phyloP scores from a whole-genome alignment of 2,888 invertebrate genomes.

The Paralinhomoeus sp. region DNA sequence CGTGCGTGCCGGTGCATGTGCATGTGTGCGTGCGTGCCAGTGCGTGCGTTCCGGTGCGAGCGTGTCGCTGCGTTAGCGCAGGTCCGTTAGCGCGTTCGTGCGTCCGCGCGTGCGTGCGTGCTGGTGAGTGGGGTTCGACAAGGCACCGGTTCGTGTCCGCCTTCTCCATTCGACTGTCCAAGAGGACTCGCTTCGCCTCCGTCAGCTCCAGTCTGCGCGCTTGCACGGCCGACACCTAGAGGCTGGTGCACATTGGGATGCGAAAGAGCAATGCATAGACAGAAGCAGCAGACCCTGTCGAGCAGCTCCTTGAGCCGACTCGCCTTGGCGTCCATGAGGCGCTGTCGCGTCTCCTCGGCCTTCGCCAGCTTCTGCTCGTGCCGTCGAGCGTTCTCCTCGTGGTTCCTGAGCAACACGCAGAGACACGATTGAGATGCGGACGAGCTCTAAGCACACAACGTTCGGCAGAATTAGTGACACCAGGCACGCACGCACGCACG shows the following conservation, averaged over 20 bases:
- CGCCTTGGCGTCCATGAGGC: conserved; percentile 57
- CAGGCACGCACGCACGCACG: too few relatives aligned
- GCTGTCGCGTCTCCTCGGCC: conserved; percentile 61
- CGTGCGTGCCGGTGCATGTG: too few relatives aligned
- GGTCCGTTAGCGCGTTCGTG: too few relatives aligned
- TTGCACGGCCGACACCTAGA: conserved; percentile 38
- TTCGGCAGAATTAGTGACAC: too few relatives aligned
- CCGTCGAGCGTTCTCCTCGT: conserved; percentile 40
- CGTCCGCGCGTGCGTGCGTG: too few relatives aligned
- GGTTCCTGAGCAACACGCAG: conserved; percentile 23
- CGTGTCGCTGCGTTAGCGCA: too few relatives aligned
- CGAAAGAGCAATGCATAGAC: not conserved
- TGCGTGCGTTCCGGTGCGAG: too few relatives aligned
- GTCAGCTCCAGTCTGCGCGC: conserved; percentile 61
- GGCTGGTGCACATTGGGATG: not conserved
- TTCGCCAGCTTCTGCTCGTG: conserved; percentile 74
- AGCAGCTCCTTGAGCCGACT: conserved; percentile 59
- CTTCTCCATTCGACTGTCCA: conserved; percentile 35
- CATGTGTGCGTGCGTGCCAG: too few relatives aligned
- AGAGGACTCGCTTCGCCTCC: conserved; percentile 39
- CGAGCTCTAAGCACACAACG: too few relatives aligned
- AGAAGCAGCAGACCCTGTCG: conserved; percentile 45
- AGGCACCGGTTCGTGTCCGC: conserved; percentile 59
- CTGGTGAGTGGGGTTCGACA: not conserved
- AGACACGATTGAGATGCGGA: too few relatives aligned